phyloP scores from a whole-genome alignment of 2,113 vertebrate species.

The Crocuta crocuta region DNA sequence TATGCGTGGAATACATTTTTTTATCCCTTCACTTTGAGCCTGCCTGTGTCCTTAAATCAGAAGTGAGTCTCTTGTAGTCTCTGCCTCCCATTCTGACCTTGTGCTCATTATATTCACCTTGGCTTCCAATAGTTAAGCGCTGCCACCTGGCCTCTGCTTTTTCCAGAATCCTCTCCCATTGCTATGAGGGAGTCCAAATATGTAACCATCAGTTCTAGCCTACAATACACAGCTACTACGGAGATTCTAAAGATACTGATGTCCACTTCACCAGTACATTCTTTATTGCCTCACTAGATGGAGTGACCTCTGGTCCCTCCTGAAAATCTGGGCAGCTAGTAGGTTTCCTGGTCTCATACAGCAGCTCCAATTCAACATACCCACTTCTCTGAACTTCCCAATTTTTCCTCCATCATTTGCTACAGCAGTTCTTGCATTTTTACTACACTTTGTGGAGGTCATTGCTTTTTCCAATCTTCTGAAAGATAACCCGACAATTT shows the following conservation, averaged over 20 bases:
- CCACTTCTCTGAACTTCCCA: neutral
- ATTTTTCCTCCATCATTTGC: neutral
- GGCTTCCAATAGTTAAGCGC: neutral
- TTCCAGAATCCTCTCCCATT: neutral
- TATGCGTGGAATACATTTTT: neutral
- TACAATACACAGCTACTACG: neutral
- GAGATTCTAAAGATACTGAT: neutral
- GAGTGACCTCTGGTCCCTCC: neutral
- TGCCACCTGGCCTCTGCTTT: neutral
- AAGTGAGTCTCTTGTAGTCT: neutral
- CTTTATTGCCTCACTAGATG: neutral
- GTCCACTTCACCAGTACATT: neutral
- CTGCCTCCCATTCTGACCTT: neutral
- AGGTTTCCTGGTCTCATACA: neutral
- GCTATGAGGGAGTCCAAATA: neutral
- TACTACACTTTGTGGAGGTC: neutral
- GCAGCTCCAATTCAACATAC: neutral
- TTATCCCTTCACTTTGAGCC: neutral
- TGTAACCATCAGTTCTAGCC: neutral
- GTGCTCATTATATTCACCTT: neutral
- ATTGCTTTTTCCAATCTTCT: neutral
- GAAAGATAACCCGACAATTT: neutral
- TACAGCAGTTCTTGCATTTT: neutral
- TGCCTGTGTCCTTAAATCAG: neutral
- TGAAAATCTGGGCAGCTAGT: neutral